Conservation (phyloP, 2,113 vertebrate species). For the Monopterus albus region DNA sequence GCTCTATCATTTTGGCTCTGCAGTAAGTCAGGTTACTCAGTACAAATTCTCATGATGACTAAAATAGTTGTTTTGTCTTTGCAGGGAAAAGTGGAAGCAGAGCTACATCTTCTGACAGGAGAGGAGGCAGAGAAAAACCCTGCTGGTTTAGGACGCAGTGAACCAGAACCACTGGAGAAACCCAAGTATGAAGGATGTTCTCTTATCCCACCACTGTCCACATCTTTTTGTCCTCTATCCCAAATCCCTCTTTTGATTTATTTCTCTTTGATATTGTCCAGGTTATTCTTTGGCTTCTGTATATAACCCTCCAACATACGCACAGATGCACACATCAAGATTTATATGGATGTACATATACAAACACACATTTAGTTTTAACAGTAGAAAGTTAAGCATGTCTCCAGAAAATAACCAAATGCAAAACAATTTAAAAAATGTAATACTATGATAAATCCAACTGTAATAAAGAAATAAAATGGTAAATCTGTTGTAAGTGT, state of each 20-base stretch:
- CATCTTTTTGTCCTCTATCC: neutral
- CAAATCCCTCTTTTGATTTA: neutral
- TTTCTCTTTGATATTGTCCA: neutral
- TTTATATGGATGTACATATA: neutral
- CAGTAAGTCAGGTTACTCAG: neutral
- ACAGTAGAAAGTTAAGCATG: neutral
- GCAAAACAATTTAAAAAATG: neutral
- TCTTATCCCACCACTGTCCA: neutral
- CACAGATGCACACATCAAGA: neutral
- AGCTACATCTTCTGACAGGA: slow-evolving; percentile 92
- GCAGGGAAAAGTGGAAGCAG: slow-evolving; percentile 98
- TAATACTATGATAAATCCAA: slow-evolving; percentile 1
- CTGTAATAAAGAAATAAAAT: slow-evolving; percentile 23
- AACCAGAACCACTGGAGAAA: slow-evolving; percentile 97
- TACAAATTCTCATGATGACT: neutral
- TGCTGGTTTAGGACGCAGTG: slow-evolving; percentile 92
- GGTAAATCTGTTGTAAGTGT: slow-evolving; percentile 14
- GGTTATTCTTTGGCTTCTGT: slow-evolving; percentile 4
- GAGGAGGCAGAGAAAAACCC: slow-evolving; percentile 97
- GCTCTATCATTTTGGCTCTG: neutral
- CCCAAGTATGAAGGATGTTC: slow-evolving; percentile 89
- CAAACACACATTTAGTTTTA: neutral
- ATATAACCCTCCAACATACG: neutral
- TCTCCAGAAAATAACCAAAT: neutral
- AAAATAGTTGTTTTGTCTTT: neutral